A percentile compares a stretch with the other conserved stretches of the same genome.
These are phyloP conservation scores for Lates japonicus DNA, from an alignment of 2,797 vertebrate species.

Conservation along the genomic window DNA sequence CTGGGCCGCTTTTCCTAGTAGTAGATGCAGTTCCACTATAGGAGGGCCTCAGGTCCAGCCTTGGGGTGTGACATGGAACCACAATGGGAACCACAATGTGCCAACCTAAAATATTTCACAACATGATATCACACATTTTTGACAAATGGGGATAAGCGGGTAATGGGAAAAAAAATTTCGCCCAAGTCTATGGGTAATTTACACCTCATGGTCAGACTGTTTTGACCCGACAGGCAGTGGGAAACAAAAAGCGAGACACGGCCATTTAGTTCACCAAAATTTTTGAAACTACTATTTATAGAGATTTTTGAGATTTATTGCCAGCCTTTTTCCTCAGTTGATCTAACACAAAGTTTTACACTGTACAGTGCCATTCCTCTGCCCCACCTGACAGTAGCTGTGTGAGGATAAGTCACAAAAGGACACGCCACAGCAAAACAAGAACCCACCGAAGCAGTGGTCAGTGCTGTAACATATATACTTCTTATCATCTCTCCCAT, in stretches of 20 bases:
- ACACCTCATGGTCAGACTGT: neutral
- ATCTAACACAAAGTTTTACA: neutral
- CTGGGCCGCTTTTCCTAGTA: constrained; percentile 3
- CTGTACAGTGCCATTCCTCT: neutral
- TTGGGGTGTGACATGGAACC: neutral
- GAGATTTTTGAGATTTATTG: no score
- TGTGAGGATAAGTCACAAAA: neutral
- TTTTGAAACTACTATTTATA: neutral
- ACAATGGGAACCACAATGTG: neutral
- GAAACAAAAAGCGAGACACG: neutral
- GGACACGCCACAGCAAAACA: no score
- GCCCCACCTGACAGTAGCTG: neutral
- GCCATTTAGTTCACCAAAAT: neutral
- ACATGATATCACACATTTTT: neutral
- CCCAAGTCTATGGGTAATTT: neutral
- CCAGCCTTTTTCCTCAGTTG: neutral
- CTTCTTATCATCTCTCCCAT: neutral
- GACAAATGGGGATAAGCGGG: neutral
- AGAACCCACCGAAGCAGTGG: neutral
- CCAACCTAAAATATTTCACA: neutral
- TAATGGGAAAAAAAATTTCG: neutral
- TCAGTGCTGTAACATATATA: neutral
- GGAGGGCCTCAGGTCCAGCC: neutral
- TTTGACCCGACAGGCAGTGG: neutral
- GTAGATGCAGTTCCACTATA: neutral